These are phyloP conservation scores for Protomyctophum bolini DNA, from an alignment of 2,113 vertebrate species.

Conservation along the genomic window DNA sequence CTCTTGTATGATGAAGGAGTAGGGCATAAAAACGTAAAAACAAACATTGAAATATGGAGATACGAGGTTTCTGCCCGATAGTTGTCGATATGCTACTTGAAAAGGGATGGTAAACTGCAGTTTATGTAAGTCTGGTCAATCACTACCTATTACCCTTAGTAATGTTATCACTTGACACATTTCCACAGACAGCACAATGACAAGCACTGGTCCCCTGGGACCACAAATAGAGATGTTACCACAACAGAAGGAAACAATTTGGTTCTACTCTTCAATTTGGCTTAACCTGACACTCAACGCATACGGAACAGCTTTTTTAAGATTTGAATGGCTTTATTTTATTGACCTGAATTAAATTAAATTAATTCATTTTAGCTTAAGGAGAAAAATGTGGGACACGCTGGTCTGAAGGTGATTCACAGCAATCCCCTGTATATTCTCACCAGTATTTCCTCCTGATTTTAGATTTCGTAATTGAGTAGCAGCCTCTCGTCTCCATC, in stretches of 20 bases:
- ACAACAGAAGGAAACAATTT: slow-evolving; percentile 59
- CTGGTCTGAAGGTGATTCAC: neutral
- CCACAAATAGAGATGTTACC: slow-evolving; percentile 72
- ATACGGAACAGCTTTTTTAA: slow-evolving; percentile 25
- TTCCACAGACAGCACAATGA: slow-evolving; percentile 43
- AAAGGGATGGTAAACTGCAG: no score
- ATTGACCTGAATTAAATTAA: slow-evolving; percentile 1
- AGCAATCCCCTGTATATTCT: no score
- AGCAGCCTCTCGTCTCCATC: neutral
- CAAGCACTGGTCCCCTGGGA: slow-evolving; percentile 67
- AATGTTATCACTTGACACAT: no score
- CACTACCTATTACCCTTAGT: no score
- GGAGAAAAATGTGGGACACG: slow-evolving; percentile 4
- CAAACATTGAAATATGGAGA: no score
- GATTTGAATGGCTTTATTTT: slow-evolving; percentile 6
- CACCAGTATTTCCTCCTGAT: neutral
- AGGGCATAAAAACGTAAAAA: no score
- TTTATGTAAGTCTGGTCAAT: no score
- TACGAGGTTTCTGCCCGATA: no score
- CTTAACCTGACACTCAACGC: slow-evolving; percentile 42
- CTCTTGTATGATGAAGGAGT: no score
- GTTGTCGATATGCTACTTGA: no score
- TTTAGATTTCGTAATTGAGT: neutral
- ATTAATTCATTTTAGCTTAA: neutral
- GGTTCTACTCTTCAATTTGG: slow-evolving; percentile 60